Conservation (phyloP, 2,888 invertebrate species). For the Proisotoma minuta region DNA sequence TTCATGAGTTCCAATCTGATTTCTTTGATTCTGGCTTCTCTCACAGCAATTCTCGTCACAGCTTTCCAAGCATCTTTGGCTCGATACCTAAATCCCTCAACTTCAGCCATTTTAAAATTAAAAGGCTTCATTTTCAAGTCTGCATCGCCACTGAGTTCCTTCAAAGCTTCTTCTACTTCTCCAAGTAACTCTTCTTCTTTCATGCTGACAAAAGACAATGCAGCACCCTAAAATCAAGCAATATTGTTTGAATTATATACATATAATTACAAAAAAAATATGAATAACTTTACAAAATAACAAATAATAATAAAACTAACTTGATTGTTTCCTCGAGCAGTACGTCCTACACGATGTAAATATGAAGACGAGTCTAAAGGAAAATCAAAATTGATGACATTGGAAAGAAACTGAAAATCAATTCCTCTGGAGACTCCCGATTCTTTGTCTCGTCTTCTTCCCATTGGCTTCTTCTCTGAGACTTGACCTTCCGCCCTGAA, state of each 20-base stretch:
- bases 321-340: slow-evolving; percentile 79
- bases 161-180: slow-evolving; percentile 62
- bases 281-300: no score
- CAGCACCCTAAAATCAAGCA: slow-evolving; percentile 72
- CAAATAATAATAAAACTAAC: slow-evolving; percentile 50
- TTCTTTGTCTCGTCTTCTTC: slow-evolving; percentile 75
- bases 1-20: slow-evolving; percentile 90
- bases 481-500: background rate
- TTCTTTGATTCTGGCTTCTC: slow-evolving; percentile 91
- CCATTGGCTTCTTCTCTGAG: background rate
- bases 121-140: slow-evolving; percentile 61
- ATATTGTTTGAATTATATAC: background rate
- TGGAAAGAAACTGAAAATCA: slow-evolving; percentile 95
- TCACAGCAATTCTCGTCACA: slow-evolving; percentile 85
- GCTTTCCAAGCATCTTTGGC: slow-evolving; percentile 93
- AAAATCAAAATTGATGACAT: slow-evolving; percentile 98
- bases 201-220: slow-evolving; percentile 80
- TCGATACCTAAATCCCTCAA: slow-evolving; percentile 92
- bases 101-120: slow-evolving; percentile 88
- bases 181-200: slow-evolving; percentile 67
- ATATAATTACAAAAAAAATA: background rate
- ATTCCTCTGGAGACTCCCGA: slow-evolving; percentile 95
- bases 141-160: slow-evolving; percentile 64
- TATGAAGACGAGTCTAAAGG: slow-evolving; percentile 84
- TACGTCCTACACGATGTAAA: slow-evolving; percentile 91